Conservation (phyloP, 2,888 invertebrate species). For the Ectobius pallidus region DNA sequence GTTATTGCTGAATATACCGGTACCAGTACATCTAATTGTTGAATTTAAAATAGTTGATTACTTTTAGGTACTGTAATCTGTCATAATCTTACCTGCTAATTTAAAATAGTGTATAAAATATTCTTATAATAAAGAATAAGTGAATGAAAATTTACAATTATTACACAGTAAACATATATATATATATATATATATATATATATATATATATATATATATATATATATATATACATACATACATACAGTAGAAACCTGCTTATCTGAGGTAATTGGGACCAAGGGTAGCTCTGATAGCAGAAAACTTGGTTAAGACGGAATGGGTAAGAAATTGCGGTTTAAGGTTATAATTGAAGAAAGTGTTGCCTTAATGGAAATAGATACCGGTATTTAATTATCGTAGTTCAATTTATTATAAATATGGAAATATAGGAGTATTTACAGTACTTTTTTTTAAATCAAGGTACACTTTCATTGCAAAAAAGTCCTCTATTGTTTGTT, state of each 20-base stretch:
- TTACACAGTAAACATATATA: no score
- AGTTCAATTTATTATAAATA: background rate
- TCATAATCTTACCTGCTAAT: no score
- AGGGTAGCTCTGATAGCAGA: background rate
- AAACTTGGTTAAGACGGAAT: background rate
- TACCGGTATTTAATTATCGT: background rate
- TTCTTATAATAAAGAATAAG: no score
- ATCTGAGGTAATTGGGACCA: conserved; percentile 8
- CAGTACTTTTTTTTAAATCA: conserved; percentile 2
- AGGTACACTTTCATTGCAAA: background rate
- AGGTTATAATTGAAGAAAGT: conserved; percentile 9
- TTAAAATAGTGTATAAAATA: no score
- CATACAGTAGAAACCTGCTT: no score
- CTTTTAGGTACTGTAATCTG: no score
- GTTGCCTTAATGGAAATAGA: background rate
- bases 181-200: no score
- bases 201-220: no score
- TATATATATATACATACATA: background rate
- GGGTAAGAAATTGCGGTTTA: conserved; percentile 7
- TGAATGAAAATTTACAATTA: no score
- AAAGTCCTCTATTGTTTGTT: background rate
- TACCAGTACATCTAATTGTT: no score
- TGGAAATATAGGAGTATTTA: conserved; percentile 1
- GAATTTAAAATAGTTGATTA: no score
- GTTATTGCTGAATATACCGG: no score